Base-by-base conservation (phyloP, 2,113 vertebrate species). In the Ictalurus punctatus region DNA sequence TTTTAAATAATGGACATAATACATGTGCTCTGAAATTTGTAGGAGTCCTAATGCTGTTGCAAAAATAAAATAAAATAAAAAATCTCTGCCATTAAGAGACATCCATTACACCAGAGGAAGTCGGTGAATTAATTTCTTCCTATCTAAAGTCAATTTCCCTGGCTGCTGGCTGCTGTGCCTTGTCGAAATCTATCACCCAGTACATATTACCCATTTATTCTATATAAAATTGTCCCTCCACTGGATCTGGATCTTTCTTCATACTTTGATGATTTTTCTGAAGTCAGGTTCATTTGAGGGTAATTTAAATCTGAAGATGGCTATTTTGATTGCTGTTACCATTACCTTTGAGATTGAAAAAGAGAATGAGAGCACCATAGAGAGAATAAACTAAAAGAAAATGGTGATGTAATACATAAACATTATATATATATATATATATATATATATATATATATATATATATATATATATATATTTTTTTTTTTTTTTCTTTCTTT, bases 201-300 rank as follows among this genome's bases (percentile, higher is more conserved):
- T 84, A 78, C 40, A 65, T 63, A 84, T 88, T 65, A 88, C 40
- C 83, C 40, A 88, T 88, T 84, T 78, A 84, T 88, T 83, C 61
- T 78, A 82, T 89, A 56, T 87, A 85, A 87, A 85, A 87, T 87
- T 56, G 40, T 34, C 79, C 69, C 76, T 89, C 59, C 73, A 40
- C 52, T 83, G 83, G 59, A 84, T 69, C 56, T 58, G 52, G 87
- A 65, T 80, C 56, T 83, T 40, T 23, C 23, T 61, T 9, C 21
- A 40, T 83, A 59, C 54, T 21, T 21, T 21, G 17, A 37, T 86
- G 69, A 88, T 90, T 85, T 90, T 88, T 90, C 56, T 83, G 44
- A 90, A 90, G 90, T 84, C 90, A 58, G 67, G 59, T 90, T 89
- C n/a, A 92, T 89, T 91, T 84, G 69, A 86, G 61, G 63, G 30